Evolutionary conservation across 2,888 invertebrate species (phyloP).

Genomic region (Temnothorax ravouxi): DNA sequence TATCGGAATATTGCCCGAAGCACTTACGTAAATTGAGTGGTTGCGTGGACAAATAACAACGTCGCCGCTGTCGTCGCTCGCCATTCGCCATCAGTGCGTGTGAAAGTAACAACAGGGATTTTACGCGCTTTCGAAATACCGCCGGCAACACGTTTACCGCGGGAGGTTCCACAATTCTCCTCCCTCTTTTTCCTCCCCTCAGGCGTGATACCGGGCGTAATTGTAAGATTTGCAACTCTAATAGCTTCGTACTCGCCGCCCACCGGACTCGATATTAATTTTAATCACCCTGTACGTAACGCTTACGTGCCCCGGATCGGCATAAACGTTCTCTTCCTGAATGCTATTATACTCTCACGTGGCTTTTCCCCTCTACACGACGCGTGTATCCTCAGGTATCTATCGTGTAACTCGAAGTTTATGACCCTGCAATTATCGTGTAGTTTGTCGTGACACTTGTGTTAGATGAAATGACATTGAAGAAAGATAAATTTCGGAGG

Average conservation of each 20-base stretch:
- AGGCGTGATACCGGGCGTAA: slow-evolving; percentile 62
- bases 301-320: slow-evolving; percentile 60
- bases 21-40: slow-evolving; percentile 58
- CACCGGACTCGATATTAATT: slow-evolving; percentile 69
- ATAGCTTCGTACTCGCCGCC: slow-evolving; percentile 60
- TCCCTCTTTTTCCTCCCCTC: not conserved
- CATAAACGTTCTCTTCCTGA: slow-evolving; percentile 62
- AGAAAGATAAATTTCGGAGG: not conserved
- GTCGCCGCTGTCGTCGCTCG: slow-evolving; percentile 40
- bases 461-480: not conserved
- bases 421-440: slow-evolving; percentile 57
- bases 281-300: slow-evolving; percentile 69
- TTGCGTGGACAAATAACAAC: slow-evolving; percentile 52
- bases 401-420: slow-evolving; percentile 45
- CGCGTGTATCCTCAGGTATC: slow-evolving; percentile 61
- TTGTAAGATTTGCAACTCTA: slow-evolving; percentile 70
- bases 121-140: slow-evolving; percentile 55
- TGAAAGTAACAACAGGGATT: slow-evolving; percentile 54
- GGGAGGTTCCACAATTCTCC: not conserved
- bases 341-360: slow-evolving; percentile 67
- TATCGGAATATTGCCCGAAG: slow-evolving; percentile 55
- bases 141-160: slow-evolving; percentile 29
- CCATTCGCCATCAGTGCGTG: slow-evolving; percentile 33
- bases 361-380: slow-evolving; percentile 25
- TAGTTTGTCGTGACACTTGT: slow-evolving; percentile 32